These are phyloP conservation scores for Pitangus sulphuratus DNA, from an alignment of 2,797 vertebrate species.

Conservation along the genomic window DNA sequence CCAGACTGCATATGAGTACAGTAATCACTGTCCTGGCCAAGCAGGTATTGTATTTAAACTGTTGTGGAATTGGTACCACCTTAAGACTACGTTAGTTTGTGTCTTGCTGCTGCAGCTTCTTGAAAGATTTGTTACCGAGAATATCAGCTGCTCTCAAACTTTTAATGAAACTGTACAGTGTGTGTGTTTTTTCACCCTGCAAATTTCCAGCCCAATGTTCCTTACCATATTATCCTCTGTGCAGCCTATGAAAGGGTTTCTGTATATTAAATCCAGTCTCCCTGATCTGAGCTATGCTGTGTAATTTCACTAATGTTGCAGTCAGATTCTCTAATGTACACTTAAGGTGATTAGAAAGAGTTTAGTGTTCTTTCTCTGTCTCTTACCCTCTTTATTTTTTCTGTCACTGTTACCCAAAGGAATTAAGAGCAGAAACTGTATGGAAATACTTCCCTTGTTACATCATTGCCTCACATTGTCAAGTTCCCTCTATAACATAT, in stretches of 20 bases:
- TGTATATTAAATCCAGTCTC: constrained; percentile 44
- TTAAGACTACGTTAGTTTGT: not conserved
- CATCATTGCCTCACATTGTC: constrained; percentile 13
- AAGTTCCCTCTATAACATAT: not conserved
- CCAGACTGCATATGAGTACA: not conserved
- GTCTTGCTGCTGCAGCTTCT: not conserved
- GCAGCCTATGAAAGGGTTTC: constrained; percentile 31
- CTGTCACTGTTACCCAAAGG: not conserved
- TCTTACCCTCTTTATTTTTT: constrained; percentile 40
- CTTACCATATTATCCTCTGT: constrained; percentile 32
- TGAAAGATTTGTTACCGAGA: not conserved
- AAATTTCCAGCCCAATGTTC: constrained; percentile 26
- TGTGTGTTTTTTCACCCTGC: constrained; percentile 5
- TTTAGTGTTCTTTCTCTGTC: constrained; percentile 51
- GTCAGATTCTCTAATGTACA: constrained; percentile 42
- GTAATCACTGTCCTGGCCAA: not conserved
- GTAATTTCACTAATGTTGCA: constrained; percentile 59
- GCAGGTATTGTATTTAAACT: not conserved
- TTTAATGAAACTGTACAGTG: constrained; percentile 34
- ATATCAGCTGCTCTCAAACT: not conserved
- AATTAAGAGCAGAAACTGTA: not conserved
- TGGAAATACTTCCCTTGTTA: constrained; percentile 37
- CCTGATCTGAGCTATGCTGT: constrained; percentile 21
- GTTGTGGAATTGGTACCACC: not conserved
- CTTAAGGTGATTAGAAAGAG: constrained; percentile 62